Evolutionary conservation across 2,113 vertebrate species (phyloP).

Genomic region (Rhabdomys dilectus): DNA sequence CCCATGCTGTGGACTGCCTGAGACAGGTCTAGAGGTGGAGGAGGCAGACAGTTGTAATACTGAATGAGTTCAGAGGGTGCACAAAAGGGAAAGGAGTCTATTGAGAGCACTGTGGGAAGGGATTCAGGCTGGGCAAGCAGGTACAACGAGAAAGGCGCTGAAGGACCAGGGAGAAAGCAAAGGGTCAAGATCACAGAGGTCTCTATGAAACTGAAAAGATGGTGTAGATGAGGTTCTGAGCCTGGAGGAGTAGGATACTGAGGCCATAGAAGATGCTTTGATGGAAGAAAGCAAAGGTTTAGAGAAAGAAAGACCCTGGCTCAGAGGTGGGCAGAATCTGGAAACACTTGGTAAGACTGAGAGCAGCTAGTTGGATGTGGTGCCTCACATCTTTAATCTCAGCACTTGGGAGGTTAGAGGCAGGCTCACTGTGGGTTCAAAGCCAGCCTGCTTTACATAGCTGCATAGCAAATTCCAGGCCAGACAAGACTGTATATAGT

Average conservation of each 20-base stretch:
- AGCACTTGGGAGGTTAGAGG: neutral
- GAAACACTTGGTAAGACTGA: neutral
- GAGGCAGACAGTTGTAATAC: neutral
- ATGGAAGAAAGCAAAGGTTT: slow-evolving; percentile 1
- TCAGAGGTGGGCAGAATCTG: neutral
- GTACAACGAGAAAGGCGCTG: neutral
- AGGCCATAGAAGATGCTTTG: slow-evolving; percentile 14
- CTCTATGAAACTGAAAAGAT: slow-evolving; percentile 4
- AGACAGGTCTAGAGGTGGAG: neutral
- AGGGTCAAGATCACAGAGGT: slow-evolving; percentile 29
- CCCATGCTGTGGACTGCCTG: neutral
- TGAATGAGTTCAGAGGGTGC: neutral
- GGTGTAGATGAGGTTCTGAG: neutral
- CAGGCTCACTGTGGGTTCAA: neutral
- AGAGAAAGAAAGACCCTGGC: slow-evolving; percentile 24
- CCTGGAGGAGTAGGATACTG: neutral
- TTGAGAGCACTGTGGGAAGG: slow-evolving; percentile 13
- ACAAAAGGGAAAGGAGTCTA: neutral
- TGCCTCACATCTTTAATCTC: neutral
- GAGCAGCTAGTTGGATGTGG: neutral
- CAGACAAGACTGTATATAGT: neutral
- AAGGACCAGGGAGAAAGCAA: neutral
- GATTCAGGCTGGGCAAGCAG: neutral
- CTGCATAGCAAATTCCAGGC: neutral
- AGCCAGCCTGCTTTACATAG: neutral